These are phyloP conservation scores for Chanos chanos DNA, from an alignment of 2,797 vertebrate species.

Conservation along the genomic window DNA sequence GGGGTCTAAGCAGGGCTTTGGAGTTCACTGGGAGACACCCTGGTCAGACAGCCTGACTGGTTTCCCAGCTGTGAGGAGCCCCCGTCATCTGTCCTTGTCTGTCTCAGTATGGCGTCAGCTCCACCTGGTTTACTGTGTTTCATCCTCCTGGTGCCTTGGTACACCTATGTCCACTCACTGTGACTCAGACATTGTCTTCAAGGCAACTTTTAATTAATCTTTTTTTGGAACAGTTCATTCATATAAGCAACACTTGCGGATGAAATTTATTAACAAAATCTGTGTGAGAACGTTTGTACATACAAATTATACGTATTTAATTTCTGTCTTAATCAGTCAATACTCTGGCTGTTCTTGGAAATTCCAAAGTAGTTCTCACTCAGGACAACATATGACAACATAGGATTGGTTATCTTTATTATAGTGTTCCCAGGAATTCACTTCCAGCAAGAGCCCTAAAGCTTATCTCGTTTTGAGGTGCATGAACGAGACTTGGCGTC, in stretches of 20 bases:
- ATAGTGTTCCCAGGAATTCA: background rate
- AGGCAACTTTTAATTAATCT: too few relatives aligned
- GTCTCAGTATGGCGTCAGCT: conserved; percentile 32
- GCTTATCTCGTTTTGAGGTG: background rate
- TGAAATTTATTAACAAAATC: too few relatives aligned
- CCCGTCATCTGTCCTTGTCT: conserved; percentile 48
- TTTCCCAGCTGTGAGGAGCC: conserved; percentile 50
- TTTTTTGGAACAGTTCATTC: too few relatives aligned
- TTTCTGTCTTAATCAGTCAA: background rate
- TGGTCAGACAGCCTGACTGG: conserved; percentile 41
- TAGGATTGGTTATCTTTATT: background rate
- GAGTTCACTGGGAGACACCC: conserved; percentile 36
- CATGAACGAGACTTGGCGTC: background rate
- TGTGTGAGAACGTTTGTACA: background rate
- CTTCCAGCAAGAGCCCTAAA: background rate
- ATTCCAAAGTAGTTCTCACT: background rate
- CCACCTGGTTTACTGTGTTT: background rate
- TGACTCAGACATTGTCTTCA: too few relatives aligned
- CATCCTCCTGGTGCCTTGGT: background rate
- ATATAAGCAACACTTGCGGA: too few relatives aligned
- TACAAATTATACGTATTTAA: background rate
- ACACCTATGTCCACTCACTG: too few relatives aligned
- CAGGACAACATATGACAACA: too few relatives aligned
- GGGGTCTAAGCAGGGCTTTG: conserved; percentile 33
- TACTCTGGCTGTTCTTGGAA: background rate